phyloP scores from a whole-genome alignment of 2,113 vertebrate species.

The Pholis gunnellus region DNA sequence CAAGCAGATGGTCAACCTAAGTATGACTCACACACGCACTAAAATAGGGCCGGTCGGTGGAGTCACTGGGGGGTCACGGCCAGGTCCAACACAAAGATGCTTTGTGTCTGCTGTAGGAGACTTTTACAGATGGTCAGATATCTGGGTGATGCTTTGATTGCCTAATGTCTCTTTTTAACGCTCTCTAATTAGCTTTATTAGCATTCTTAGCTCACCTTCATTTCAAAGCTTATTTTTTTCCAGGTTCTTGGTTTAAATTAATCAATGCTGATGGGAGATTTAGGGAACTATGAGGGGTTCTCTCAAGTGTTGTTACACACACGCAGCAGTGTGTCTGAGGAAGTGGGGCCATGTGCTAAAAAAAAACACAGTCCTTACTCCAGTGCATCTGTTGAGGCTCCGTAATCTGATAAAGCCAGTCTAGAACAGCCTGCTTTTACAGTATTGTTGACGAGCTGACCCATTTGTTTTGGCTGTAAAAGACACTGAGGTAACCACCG shows the following conservation, averaged over 20 bases:
- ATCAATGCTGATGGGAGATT: background rate
- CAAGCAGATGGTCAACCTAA: conserved; percentile 33
- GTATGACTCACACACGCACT: conserved; percentile 20
- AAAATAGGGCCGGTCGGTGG: background rate
- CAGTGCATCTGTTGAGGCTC: conserved; percentile 68
- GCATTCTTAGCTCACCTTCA: background rate
- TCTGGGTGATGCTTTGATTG: background rate
- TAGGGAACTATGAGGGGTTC: background rate
- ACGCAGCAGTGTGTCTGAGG: conserved; percentile 44
- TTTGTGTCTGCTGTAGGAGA: conserved; percentile 30
- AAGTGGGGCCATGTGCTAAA: conserved; percentile 37
- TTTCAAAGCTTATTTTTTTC: background rate
- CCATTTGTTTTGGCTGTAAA: conserved; percentile 35
- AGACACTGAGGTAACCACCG: background rate
- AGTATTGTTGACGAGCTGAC: conserved; percentile 54
- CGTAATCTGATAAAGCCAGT: conserved; percentile 78
- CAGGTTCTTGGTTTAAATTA: background rate
- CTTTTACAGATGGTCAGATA: conserved; percentile 44
- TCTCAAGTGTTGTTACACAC: conserved; percentile 1
- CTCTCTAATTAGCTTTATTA: conserved; percentile 2
- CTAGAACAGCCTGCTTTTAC: conserved; percentile 53
- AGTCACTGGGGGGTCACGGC: conserved; percentile 6
- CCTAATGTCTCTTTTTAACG: conserved; percentile 4
- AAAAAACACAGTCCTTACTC: conserved; percentile 37
- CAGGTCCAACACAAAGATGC: conserved; percentile 7